Base-by-base conservation (phyloP, 1,140 invertebrate species). In the Maconellicoccus hirsutus region DNA sequence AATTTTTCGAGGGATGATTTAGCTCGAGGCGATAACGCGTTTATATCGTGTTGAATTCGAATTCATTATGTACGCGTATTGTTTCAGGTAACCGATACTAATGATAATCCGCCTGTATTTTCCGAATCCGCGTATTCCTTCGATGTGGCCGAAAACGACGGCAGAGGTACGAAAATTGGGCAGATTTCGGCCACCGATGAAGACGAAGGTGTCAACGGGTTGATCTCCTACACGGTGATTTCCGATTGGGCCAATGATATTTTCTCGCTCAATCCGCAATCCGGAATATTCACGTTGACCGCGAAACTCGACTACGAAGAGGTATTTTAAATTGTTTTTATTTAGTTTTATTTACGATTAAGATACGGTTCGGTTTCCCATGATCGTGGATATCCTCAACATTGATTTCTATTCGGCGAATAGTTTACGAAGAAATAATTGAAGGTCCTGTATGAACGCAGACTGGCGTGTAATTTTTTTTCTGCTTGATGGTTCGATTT, bases 231-330 rank as follows among this genome's bases (percentile, higher is more conserved):
- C 80, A 87, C 89, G 1, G 87, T 95, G 70, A 86, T 96, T 76
- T 90, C 89, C 69, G 94, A 97, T 75, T 97, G 94, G 90, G 92
- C 91, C 59, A 93, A 95, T 77, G 92, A 94, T 77, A 90, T 95
- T 0, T 98, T 98, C 80, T 89, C 90, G 0, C 82, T 98, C 70
- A 94, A 96, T 81, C 89, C 91, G 1, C 89, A 89, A 76, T 93
- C 89, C 12, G 93, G 93, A 38, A 85, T 92, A 14, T 92, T 98
- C 77, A 94, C 92, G 3, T 81, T 96, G 10, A 94, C 92, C 0
- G 89, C 91, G 0, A 83, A 87, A 74, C 84, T 96, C 66, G 94
- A 98, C 80, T 94, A 96, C 79, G 95, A 98, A 82, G 89, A 93
- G 85, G 91, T 94, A 80, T 84, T 81, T n/a, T 72, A 16, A 8